These are phyloP conservation scores for Bos javanicus DNA, from an alignment of 2,113 vertebrate genomes.

Conservation along the genomic window DNA sequence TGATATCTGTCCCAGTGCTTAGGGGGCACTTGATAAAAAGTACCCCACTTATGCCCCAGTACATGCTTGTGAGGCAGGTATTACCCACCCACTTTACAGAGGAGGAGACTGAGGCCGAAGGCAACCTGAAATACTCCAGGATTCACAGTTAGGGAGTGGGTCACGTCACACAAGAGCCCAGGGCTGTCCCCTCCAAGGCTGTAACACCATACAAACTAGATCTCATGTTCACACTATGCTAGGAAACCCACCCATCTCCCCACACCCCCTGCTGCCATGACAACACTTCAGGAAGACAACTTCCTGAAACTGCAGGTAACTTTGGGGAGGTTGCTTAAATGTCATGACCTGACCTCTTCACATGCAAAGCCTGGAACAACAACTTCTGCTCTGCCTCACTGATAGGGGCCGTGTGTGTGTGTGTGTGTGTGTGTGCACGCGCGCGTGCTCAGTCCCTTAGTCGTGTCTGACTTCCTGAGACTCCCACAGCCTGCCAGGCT, in stretches of 20 bases:
- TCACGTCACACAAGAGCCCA: not conserved
- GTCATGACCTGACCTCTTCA: not conserved
- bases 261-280: not conserved
- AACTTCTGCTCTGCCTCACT: not conserved
- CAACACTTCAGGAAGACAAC: not conserved
- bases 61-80: fast-evolving
- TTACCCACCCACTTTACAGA: not conserved
- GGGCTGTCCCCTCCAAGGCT: not conserved
- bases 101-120: not conserved
- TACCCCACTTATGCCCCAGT: not conserved
- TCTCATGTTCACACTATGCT: fast-evolving
- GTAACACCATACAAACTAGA: fast-evolving
- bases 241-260: not conserved
- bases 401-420: not conserved
- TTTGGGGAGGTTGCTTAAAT: not conserved
- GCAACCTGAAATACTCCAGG: fast-evolving
- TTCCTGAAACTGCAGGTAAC: not conserved
- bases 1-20: too few relatives aligned
- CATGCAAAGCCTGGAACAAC: fast-evolving
- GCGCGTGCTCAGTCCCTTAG: not conserved
- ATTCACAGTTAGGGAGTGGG: not conserved
- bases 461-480: not conserved
- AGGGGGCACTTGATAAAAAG: too few relatives aligned
- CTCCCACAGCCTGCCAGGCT: not conserved
- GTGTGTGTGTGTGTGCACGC: fast-evolving